Base-by-base conservation (phyloP, 1,140 invertebrate genomes). In the Lutraria rhynchaena region DNA sequence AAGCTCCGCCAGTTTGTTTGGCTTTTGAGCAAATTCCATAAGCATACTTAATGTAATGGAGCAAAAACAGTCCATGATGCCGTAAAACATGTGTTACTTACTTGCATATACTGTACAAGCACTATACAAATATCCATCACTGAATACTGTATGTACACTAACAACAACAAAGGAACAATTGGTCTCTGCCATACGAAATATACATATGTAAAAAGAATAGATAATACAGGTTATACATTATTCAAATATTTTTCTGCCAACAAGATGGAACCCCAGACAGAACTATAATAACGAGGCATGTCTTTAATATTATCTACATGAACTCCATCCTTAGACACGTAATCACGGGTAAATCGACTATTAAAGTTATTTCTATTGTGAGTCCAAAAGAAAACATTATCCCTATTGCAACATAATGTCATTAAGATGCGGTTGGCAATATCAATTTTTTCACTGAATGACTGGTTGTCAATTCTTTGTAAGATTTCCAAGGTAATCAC, bases 341-440 rank as follows among this genome's bases (percentile, higher is more conserved):
- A 63, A 7, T 63, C 60, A 35, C 29, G 1, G 7, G 37, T 29
- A 22, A 63, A 63, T 24, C 60, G 60, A 11, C n/a, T 63, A 22
- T 63, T 63, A 19, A 9, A 63, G 33, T 63, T 63, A 35, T 63
- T 63, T 24, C 60, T 63, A 3, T 29, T 35, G 31, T 63, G 60
- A 15, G 15, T 7, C 60, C 60, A 63, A 63, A 63, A 63, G 11
- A 37, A 9, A 5, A 63, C 5, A 35, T 3, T 5, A 9, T 29
- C 11, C 19, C 3, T 3, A 3, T 3, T 9, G 11, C 3, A 37
- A 22, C 60, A 63, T 15, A 37, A 22, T 15, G 3, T 11, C 7
- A 17, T 4, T 3, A 63, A 29, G 13, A 37, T 11, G 17, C 3
- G 2, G 37, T 63, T 63, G 4, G 60, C n/a, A 1, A 17, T 19